Evolutionary conservation across 2,888 invertebrate genomes (phyloP).

Genomic region (Cyrtodaria siliqua): DNA sequence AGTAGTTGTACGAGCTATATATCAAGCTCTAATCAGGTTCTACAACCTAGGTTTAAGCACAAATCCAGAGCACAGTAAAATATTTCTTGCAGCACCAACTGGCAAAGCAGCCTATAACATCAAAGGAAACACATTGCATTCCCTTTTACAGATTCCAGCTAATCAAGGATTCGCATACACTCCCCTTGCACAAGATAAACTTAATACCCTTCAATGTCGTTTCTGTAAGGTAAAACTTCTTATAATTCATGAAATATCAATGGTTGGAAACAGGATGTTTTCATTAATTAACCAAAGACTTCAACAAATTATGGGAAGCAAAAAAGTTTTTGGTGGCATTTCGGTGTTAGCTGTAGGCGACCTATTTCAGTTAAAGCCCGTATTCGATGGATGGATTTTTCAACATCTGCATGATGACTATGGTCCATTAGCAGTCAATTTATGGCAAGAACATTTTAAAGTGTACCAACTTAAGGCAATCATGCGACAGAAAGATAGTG

Average conservation of each 20-base stretch:
- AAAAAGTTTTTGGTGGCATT: slow-evolving; percentile 48
- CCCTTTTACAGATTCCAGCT: slow-evolving; percentile 42
- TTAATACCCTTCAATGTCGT: slow-evolving; percentile 36
- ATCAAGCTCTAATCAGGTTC: slow-evolving; percentile 12
- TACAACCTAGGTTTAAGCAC: slow-evolving; percentile 4
- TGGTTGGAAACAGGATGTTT: slow-evolving; percentile 56
- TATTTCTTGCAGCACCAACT: slow-evolving; percentile 53
- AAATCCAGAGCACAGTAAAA: slow-evolving; percentile 29
- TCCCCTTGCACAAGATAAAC: slow-evolving; percentile 7
- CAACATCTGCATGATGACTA: slow-evolving; percentile 1
- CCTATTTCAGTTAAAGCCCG: slow-evolving; percentile 57
- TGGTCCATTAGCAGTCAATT: slow-evolving; percentile 40
- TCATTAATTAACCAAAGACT: slow-evolving; percentile 44
- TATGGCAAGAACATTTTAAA: slow-evolving; percentile 39
- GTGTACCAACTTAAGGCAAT: no score
- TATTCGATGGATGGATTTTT: slow-evolving; percentile 52
- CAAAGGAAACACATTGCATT: slow-evolving; percentile 45
- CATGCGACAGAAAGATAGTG: slow-evolving; percentile 41
- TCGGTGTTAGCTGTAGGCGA: slow-evolving; percentile 52
- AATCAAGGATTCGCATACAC: slow-evolving; percentile 45
- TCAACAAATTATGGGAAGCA: slow-evolving; percentile 35
- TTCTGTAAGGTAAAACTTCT: slow-evolving; percentile 23
- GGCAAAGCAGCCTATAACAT: slow-evolving; percentile 55
- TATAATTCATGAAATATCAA: slow-evolving; percentile 66
- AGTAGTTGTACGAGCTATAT: slow-evolving; percentile 16